Evolutionary conservation across 2,888 invertebrate species (phyloP).

Genomic region (Micoletzkya japonica): DNA sequence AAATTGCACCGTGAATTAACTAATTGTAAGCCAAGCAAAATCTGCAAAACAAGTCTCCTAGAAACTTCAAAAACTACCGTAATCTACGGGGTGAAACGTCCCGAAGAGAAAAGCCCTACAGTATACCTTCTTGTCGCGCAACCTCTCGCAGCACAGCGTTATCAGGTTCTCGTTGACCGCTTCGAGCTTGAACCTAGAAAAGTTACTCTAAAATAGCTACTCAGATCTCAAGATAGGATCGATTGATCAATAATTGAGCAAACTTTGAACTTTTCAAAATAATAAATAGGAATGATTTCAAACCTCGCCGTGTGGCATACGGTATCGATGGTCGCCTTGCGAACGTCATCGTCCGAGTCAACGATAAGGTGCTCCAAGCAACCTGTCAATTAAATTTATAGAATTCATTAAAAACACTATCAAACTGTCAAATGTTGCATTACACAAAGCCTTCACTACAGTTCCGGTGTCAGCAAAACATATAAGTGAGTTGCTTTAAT

Average conservation of each 20-base stretch:
- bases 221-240: no score
- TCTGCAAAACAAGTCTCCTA: neutral
- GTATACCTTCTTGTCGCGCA: constrained; percentile 36
- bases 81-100: neutral
- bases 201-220: no score
- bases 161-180: constrained; percentile 43
- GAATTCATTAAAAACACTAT: neutral
- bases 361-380: constrained; percentile 13
- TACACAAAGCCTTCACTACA: neutral
- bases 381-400: neutral
- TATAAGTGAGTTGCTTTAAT: neutral
- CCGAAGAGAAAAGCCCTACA: no score
- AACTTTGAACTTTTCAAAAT: no score
- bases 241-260: no score
- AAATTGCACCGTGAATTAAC: no score
- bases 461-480: neutral
- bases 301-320: constrained; percentile 35
- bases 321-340: constrained; percentile 30
- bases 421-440: neutral
- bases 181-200: constrained; percentile 39
- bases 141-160: constrained; percentile 33
- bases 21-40: no score
- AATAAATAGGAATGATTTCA: no score
- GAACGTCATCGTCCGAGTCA: constrained; percentile 33
- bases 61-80: neutral